Evolutionary conservation across 2,113 vertebrate species (phyloP), one percentile per base, ranked within the genome.

Genomic region (Sebastes fasciatus): DNA sequence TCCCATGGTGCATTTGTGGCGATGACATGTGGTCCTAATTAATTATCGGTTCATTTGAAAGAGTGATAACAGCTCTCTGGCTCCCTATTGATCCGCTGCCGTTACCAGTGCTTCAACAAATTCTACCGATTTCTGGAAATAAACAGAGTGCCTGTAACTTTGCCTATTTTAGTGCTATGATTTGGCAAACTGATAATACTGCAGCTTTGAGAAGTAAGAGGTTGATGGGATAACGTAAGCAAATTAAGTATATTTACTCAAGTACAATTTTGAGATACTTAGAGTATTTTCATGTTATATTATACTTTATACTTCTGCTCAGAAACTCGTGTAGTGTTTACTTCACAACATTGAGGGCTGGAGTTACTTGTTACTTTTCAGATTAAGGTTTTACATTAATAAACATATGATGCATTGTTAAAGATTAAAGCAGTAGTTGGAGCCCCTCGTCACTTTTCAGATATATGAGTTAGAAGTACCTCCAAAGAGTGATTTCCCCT

Each of bases 11-110:
- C 57, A 54, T 76, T 65, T 67, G 42, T 67, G 70, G 4, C 4
- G 64, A 68, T 82, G 76, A 88, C 60, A 82, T 79, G 83, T 72
- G 8, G 58, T 64, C 57, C 49, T 71, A 13, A 40, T 72, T 75
- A 66, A 88, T 84, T 82, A 78, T 60, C 62, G 48, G 19, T 51
- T 79, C 48, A 75, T 89, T n/a, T 85, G 23, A 85, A 79, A 54
- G 72, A 77, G 26, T 70, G 57, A 63, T 49, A 83, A 61, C 55
- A 73, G 72, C 52, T 78, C 76, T 52, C 63, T 46, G 54, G 69
- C 16, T 67, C 49, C 54, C 54, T 48, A 6, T 71, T 45, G 21
- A 43, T 81, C 55, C 49, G 52, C 58, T 68, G 43, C 13, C 6
- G 74, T 76, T 72, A 76, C 13, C 11, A 74, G 46, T 54, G 3